Percentiles rank a stretch among this genome's conserved stretches.
These are phyloP conservation scores for Nezara viridula DNA, from an alignment of 2,888 invertebrate species.

Conservation along the genomic window DNA sequence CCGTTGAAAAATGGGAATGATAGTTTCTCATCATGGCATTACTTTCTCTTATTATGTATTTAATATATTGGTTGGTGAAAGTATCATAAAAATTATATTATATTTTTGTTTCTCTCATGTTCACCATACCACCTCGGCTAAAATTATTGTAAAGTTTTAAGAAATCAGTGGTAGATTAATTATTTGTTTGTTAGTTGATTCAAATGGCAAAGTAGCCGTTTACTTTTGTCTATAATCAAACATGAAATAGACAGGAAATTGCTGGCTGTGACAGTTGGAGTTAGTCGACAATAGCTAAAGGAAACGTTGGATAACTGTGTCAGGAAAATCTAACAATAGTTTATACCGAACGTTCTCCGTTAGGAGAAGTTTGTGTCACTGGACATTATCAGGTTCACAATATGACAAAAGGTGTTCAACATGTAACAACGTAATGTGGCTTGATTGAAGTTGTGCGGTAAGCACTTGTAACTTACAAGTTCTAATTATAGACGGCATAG, in stretches of 20 bases:
- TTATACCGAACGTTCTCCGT: not conserved
- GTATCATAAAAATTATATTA: too few relatives aligned
- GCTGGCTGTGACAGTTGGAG: not conserved
- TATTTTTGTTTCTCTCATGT: too few relatives aligned
- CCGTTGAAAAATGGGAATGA: too few relatives aligned
- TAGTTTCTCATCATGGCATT: too few relatives aligned
- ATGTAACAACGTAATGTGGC: not conserved
- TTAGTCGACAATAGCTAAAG: not conserved
- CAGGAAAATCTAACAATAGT: not conserved
- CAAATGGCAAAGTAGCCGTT: not conserved
- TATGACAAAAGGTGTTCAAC: not conserved
- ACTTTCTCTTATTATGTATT: too few relatives aligned
- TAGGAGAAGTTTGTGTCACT: not conserved
- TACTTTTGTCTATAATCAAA: not conserved
- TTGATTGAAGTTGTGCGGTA: not conserved
- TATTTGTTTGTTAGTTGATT: too few relatives aligned
- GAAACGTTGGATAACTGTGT: slow-evolving; percentile 5
- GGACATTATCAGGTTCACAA: not conserved
- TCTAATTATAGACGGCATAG: too few relatives aligned
- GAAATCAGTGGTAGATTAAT: too few relatives aligned
- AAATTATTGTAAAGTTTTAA: too few relatives aligned
- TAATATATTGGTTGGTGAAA: too few relatives aligned
- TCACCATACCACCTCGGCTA: too few relatives aligned
- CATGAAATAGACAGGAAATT: not conserved
- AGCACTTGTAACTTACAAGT: not conserved